Base-by-base conservation (phyloP, 2,888 invertebrate genomes). In the Drosophila kokeensis region DNA sequence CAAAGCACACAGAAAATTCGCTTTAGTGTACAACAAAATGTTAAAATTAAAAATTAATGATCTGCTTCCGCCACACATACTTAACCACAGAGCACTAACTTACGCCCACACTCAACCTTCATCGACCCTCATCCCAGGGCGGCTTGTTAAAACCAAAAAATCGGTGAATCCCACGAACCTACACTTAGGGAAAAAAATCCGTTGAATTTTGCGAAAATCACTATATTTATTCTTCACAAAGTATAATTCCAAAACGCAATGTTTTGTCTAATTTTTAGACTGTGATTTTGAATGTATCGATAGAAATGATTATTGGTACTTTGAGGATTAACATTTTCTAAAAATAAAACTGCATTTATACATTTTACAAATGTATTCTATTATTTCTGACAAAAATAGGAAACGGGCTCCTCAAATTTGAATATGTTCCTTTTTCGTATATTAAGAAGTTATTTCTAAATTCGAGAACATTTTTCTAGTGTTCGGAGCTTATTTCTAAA, bases 41-140 rank as follows among this genome's bases (percentile, higher is more conserved):
- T 82, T 76, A 75, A 86, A 87, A 89, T 91, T 80, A 90, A 90
- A 85, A 77, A 90, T 89, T 89, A 86, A 88, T 88, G 75, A 81
- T 77, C 66, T 71, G 70, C 67, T 81, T 68, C 61, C 69, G 76
- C 53, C 57, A 60, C 74, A 73, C 64, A 74, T 69, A 48, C 53
- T 69, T 62, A 69, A 67, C 79, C 81, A 38, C 73, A 64, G 30
- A 64, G 78, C 50, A 73, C 34, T 50, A 63, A 54, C 74, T 73
- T 49, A 32, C 48, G 15, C n/a, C 50, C 18, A 32, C 30, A 40
- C n/a, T 27, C 13, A 11, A 38, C 24, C 48, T 18, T 42, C 15
- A 11, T 4, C 29, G 3, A 13, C 21, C n/a, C 42, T 11, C 21
- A 11, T 21, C 6, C 50, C 32, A 15, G 34, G 13, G 52, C 49